A percentile compares a stretch with the other conserved stretches of the same genome.
Evolutionary conservation across 2,888 invertebrate species (phyloP).

Genomic region (Cephonodes hylas): DNA sequence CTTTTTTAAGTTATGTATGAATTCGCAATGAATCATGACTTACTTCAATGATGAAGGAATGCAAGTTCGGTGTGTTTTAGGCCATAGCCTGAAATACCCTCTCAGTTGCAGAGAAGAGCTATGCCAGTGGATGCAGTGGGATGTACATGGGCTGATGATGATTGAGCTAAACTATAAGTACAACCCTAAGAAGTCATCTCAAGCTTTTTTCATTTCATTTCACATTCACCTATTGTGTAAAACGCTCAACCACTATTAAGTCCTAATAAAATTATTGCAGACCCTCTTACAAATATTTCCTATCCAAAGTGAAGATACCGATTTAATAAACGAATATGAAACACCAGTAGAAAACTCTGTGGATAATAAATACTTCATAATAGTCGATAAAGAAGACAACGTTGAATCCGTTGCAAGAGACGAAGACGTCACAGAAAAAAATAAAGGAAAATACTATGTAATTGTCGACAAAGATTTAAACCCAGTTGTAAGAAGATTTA

Average conservation of each 20-base stretch:
- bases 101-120: too few species aligned
- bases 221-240: neutral
- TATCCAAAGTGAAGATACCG: neutral
- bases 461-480: neutral
- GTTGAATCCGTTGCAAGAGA: neutral
- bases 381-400: neutral
- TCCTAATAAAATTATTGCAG: neutral
- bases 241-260: too few species aligned
- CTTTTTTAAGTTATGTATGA: too few species aligned
- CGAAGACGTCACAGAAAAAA: neutral
- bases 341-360: neutral
- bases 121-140: too few species aligned
- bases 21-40: too few species aligned
- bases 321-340: neutral
- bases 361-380: neutral
- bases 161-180: too few species aligned
- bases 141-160: too few species aligned
- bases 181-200: too few species aligned
- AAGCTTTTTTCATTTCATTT: neutral
- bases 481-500: conserved; percentile 10
- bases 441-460: neutral
- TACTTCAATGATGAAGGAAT: too few species aligned
- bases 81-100: too few species aligned
- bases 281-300: neutral
- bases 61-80: too few species aligned